These are phyloP conservation scores for Sula dactylatra DNA, from an alignment of 2,113 vertebrate genomes.

Conservation along the genomic window DNA sequence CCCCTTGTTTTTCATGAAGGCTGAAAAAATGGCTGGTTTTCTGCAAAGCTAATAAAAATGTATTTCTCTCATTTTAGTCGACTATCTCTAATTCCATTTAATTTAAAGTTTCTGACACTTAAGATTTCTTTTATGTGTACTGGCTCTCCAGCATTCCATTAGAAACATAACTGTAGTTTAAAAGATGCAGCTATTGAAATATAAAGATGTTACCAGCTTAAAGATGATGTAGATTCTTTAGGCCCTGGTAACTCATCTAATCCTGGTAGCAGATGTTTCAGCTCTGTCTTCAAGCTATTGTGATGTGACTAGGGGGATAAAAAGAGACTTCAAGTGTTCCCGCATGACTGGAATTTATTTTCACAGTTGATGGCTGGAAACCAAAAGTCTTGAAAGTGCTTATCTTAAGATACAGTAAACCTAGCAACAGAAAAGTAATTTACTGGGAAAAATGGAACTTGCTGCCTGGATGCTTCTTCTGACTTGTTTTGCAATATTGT, in stretches of 20 bases:
- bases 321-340: neutral
- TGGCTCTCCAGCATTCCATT: neutral
- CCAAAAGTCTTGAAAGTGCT: neutral
- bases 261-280: slow-evolving; percentile 18
- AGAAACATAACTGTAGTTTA: neutral
- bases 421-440: neutral
- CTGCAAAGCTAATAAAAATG: neutral
- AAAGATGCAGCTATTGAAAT: neutral
- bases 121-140: neutral
- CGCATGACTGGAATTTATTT: neutral
- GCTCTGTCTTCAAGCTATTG: neutral
- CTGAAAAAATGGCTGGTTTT: neutral
- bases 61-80: neutral
- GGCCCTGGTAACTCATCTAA: neutral
- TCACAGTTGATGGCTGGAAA: neutral
- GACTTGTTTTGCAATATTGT: neutral
- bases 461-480: neutral
- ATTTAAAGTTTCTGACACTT: neutral
- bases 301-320: neutral
- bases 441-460: neutral
- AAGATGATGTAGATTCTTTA: neutral
- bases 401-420: neutral
- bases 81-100: neutral
- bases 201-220: neutral
- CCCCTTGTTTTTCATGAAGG: neutral